Base-by-base conservation (phyloP, 2,888 invertebrate species). In the Dryobotodes eremita region DNA sequence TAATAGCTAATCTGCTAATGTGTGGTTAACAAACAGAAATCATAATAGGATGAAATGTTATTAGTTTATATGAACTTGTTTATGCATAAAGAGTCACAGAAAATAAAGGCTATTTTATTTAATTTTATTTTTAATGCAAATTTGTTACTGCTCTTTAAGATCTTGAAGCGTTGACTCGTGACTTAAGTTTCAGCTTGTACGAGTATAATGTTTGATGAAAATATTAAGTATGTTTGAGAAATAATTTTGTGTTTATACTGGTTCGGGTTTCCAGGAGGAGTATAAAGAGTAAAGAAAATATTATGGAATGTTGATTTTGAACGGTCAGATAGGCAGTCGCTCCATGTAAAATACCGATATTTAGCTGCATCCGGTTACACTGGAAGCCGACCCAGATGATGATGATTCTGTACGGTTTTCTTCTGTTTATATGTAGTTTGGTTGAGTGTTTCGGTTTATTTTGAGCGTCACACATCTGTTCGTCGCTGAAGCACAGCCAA, bases 111-210 rank as follows among this genome's bases (percentile, higher is more conserved):
- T 36, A 36, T 36, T 36, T 36, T 36, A 36, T 42, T 42, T 6
- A 0, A 72, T 75, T 80, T 71, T 42, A 17, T 70, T 76, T 65
- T 59, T 66, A 65, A 65, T 75, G 61, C 26, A 57, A 72, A 59
- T 48, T 55, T 73, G 57, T 66, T 61, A 50, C 36, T 36, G 71
- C 79, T 83, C 71, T 83, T 80, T 83, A 70, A 72, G 26, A 46
- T 73, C 46, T 46, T 64, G 36, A 42, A 59, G 64, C 20, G 57
- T 70, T 66, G 65, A 57, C 50, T 64, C 13, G 2, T 61, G 20
- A 61, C 31, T 77, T 61, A 20, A 26, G 61, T 72, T 72, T 62
- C 36, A 64, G 46, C n/a, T 36, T 71, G 42, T 46, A n/a, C n/a
- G n/a, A n/a, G n/a, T n/a, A 66, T 61, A 75, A 71, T 64, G 48